Base-by-base conservation (phyloP, 2,888 invertebrate species). In the Aleiodes leptofemur region DNA sequence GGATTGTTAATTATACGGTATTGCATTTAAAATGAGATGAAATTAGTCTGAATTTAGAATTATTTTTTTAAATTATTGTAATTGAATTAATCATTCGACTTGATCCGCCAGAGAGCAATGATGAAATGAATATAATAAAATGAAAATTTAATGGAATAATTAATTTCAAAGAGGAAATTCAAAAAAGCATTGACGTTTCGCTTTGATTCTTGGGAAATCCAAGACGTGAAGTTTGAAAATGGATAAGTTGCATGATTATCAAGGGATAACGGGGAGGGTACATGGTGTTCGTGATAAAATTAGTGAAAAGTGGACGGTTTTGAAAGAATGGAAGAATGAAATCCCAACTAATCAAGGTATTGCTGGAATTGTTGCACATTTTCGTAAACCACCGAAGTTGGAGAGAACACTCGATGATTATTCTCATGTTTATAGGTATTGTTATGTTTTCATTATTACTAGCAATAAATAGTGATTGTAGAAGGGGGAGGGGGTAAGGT, bases 211-310 rank as follows among this genome's bases (percentile, higher is more conserved):
- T 31, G 14, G 34, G 43, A 0, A 14, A 61, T 31, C 5, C 2
- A 6, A 43, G 4, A 38, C 6, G 11, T 8, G 5, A 31, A 48
- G 48, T 48, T 14, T 43, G 43, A 43, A 8, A 43, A 64, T 94
- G 85, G 95, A 96, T 81, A 96, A 96, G 88, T 89, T 96, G 72
- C 92, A 95, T 84, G 94, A 95, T 82, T 96, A 96, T 87, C 94
- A 95, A 86, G 96, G 96, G 0, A 90, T 93, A 70, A 89, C 93
- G 1, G 96, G 96, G 7, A 91, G 95, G 31, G 86, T 94, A 38
- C 96, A 96, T 85, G 91, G 92, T 23, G 90, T 92, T 78, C 91
- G 94, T 64, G 95, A 95, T 79, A 91, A 91, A 73, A 90, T 93
- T 51, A 92, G 91, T 73, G 94, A 94, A 85, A 91, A 91, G 77